phyloP scores from a whole-genome alignment of 1,140 invertebrate species.

The Aleiodes sp. region DNA sequence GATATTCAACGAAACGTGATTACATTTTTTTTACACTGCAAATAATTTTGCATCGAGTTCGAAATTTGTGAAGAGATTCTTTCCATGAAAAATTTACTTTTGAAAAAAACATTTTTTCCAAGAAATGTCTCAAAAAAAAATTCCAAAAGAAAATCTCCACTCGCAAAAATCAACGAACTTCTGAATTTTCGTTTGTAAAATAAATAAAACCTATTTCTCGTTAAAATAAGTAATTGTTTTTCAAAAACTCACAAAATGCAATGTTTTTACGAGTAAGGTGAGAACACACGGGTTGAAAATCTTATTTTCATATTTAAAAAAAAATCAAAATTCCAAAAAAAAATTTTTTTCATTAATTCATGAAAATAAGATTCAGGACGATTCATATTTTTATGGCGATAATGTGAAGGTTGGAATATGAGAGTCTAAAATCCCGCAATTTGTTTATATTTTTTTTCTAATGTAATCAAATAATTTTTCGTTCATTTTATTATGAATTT shows the following conservation, averaged over 20 bases:
- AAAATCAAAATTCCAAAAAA: too few species aligned
- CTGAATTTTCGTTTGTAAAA: too few species aligned
- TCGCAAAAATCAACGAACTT: too few species aligned
- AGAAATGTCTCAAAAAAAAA: too few species aligned
- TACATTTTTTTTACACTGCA: too few species aligned
- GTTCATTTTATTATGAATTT: conserved; percentile 1
- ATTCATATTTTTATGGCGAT: conserved; percentile 49
- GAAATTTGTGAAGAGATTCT: too few species aligned
- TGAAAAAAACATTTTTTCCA: too few species aligned
- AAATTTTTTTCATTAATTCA: conserved; percentile 29
- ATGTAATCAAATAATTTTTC: neutral
- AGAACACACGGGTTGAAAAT: neutral
- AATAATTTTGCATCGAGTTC: too few species aligned
- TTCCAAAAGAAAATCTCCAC: too few species aligned
- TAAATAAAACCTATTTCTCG: too few species aligned
- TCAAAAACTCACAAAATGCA: neutral
- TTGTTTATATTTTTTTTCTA: neutral
- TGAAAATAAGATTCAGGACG: conserved; percentile 48
- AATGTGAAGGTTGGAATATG: conserved; percentile 63
- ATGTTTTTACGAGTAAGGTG: neutral
- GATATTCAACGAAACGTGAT: too few species aligned
- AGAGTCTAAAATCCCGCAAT: conserved; percentile 34
- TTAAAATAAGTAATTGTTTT: neutral
- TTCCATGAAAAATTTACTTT: too few species aligned
- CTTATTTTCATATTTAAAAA: conserved; percentile 2